Conservation (phyloP, 2,113 vertebrate genomes). For the Lepisosteus oculatus region DNA sequence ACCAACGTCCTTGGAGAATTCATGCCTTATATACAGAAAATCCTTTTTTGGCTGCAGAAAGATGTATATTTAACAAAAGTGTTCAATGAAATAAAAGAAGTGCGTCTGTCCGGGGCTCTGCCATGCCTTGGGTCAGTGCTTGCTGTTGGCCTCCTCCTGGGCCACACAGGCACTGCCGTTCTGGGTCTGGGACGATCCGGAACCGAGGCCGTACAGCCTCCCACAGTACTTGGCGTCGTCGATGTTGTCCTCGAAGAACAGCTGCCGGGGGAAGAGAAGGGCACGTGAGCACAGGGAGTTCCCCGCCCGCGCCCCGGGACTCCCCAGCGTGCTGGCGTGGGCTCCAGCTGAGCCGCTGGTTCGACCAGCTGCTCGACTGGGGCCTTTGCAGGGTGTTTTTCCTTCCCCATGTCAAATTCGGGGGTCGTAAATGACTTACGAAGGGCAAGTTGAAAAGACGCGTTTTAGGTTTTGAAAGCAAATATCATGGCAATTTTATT, state of each 20-base stretch:
- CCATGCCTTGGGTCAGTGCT: constrained; percentile 59
- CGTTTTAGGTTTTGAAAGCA: too few relatives aligned
- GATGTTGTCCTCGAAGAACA: constrained; percentile 98
- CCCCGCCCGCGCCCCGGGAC: too few relatives aligned
- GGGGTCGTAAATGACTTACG: too few relatives aligned
- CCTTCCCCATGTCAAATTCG: too few relatives aligned
- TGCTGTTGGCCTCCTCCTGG: constrained; percentile 71
- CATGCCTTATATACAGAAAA: constrained; percentile 7
- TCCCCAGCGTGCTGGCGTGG: too few relatives aligned
- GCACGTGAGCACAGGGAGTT: not conserved
- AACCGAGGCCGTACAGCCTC: constrained; percentile 91
- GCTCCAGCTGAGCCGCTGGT: too few relatives aligned
- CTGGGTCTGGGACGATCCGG: constrained; percentile 88
- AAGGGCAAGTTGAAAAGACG: too few relatives aligned
- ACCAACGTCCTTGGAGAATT: constrained; percentile 20
- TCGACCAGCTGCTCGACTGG: too few relatives aligned
- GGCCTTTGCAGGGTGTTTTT: too few relatives aligned
- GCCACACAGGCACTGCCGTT: constrained; percentile 73
- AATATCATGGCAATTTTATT: too few relatives aligned
- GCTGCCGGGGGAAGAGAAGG: constrained; percentile 54
- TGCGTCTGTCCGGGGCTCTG: constrained; percentile 34
- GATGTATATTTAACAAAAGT: constrained; percentile 25
- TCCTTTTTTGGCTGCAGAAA: constrained; percentile 9
- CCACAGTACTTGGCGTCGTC: constrained; percentile 98
- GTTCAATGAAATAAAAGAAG: constrained; percentile 63